phyloP scores from a whole-genome alignment of 2,113 vertebrate species.

The Festucalex cinctus region DNA sequence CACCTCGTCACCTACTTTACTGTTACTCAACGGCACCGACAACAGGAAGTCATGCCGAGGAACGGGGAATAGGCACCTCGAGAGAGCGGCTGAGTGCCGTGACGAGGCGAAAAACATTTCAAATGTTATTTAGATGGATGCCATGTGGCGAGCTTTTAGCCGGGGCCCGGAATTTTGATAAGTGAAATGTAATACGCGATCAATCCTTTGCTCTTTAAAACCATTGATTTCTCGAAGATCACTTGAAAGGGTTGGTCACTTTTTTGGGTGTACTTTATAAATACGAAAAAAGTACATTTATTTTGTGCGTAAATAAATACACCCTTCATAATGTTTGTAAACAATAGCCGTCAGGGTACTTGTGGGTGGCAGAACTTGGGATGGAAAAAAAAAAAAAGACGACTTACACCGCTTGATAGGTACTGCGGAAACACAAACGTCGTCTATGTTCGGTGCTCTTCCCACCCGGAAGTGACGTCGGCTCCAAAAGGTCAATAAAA shows the following conservation, averaged over 20 bases:
- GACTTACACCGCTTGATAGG: no score
- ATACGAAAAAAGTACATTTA: no score
- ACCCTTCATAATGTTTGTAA: background rate
- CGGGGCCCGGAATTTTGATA: background rate
- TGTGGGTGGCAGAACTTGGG: no score
- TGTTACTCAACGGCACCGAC: slow-evolving; percentile 56
- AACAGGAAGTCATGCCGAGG: slow-evolving; percentile 53
- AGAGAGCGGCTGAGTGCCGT: slow-evolving; percentile 38
- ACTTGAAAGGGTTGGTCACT: slow-evolving; percentile 10
- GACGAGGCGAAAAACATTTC: slow-evolving; percentile 43
- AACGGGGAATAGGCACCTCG: slow-evolving; percentile 33
- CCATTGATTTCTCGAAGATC: slow-evolving; percentile 24
- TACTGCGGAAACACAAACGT: no score
- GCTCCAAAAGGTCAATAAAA: slow-evolving; percentile 1
- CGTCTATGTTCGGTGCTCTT: background rate
- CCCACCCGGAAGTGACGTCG: background rate
- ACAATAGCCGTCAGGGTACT: background rate
- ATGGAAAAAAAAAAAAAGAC: no score
- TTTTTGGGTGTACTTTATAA: background rate
- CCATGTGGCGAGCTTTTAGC: background rate
- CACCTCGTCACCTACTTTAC: slow-evolving; percentile 55
- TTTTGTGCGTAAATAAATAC: background rate
- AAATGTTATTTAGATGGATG: slow-evolving; percentile 33
- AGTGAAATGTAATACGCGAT: background rate
- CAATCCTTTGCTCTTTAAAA: background rate